phyloP scores from a whole-genome alignment of 2,797 vertebrate genomes.

The Sebastes kiyomatsui region DNA sequence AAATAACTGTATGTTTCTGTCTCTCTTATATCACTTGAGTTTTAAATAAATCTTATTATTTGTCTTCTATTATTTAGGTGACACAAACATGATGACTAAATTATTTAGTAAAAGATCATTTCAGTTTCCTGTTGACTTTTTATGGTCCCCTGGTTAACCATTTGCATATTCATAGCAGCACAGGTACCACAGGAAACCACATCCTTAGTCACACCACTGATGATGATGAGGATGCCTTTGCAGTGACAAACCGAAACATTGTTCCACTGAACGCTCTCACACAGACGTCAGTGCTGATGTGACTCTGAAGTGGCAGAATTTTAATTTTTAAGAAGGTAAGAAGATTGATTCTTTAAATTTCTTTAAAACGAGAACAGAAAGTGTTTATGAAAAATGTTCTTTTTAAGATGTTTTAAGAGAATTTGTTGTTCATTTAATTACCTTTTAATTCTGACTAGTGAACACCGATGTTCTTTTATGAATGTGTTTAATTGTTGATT shows the following conservation, averaged over 20 bases:
- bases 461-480: background rate
- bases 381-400: fast-evolving
- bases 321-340: constrained; percentile 35
- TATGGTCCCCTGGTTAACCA: background rate
- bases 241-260: background rate
- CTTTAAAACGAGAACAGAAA: background rate
- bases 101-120: background rate
- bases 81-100: background rate
- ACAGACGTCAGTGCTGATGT: background rate
- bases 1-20: background rate
- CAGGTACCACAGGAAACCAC: constrained; percentile 60
- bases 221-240: constrained; percentile 13
- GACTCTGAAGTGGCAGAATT: background rate
- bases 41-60: background rate
- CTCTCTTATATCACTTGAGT: no score
- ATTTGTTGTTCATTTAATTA: background rate
- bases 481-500: background rate
- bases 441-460: background rate
- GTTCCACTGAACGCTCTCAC: constrained; percentile 35
- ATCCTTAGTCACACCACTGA: constrained; percentile 56
- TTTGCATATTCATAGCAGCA: constrained; percentile 54
- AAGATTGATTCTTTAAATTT: background rate
- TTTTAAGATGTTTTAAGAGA: background rate
- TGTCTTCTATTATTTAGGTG: background rate
- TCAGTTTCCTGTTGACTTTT: constrained; percentile 57